Evolutionary conservation across 23 tunicate genomes (phyloP).

Genomic region (Phallusia fumigata): DNA sequence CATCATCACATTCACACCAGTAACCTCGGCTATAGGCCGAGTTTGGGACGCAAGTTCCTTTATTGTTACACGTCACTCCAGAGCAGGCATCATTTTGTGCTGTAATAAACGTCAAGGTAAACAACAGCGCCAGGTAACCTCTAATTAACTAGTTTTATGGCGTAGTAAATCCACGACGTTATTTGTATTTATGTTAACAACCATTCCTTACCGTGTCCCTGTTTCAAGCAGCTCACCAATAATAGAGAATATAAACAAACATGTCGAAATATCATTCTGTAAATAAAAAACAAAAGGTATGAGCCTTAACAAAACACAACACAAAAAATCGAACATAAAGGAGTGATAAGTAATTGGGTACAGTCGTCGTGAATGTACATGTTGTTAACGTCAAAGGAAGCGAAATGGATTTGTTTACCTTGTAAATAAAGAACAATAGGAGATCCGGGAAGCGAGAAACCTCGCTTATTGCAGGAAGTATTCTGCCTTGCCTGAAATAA

Average conservation of each 20-base stretch:
- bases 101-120: constrained; percentile 19
- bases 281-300: not conserved
- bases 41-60: constrained; percentile 82
- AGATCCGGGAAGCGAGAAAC: not conserved
- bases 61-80: constrained; percentile 91
- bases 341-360: too few species aligned
- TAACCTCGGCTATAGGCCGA: constrained; percentile 83
- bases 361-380: too few species aligned
- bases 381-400: not conserved
- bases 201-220: not conserved
- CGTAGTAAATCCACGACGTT: not conserved
- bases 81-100: constrained; percentile 59
- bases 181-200: not conserved
- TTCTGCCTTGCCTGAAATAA: not conserved
- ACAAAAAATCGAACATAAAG: too few species aligned
- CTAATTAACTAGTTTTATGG: not conserved
- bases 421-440: not conserved
- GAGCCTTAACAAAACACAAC: too few species aligned
- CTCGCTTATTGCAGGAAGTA: not conserved
- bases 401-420: not conserved
- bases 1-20: constrained; percentile 99
- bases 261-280: constrained; percentile 36
- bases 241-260: not conserved
- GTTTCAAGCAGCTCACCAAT: not conserved
- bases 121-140: not conserved